Evolutionary conservation across 2,888 invertebrate species (phyloP).

Genomic region (Smittia aterrima): DNA sequence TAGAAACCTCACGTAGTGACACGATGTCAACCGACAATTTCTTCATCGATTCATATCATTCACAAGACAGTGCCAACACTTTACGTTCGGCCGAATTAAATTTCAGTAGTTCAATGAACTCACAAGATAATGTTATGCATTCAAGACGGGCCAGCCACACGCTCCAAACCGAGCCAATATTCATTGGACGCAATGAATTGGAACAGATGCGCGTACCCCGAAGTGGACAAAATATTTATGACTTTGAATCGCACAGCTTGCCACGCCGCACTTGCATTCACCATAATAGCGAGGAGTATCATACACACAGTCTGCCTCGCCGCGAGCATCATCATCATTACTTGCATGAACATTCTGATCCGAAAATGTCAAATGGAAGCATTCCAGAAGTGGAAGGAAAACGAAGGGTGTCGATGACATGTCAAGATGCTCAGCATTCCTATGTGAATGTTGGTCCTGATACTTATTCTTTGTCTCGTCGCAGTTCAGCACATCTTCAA

Average conservation of each 20-base stretch:
- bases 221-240: constrained; percentile 44
- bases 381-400: constrained; percentile 17
- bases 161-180: constrained; percentile 33
- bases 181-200: constrained; percentile 39
- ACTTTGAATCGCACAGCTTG: constrained; percentile 53
- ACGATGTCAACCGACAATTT: constrained; percentile 44
- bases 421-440: constrained; percentile 43
- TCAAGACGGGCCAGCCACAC: constrained; percentile 31
- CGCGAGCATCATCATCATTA: constrained; percentile 48
- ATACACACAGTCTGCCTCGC: constrained; percentile 52
- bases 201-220: constrained; percentile 31
- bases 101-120: constrained; percentile 29
- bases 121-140: constrained; percentile 30
- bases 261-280: constrained; percentile 52
- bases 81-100: constrained; percentile 45
- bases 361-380: constrained; percentile 10
- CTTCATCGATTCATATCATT: constrained; percentile 45
- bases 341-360: constrained; percentile 29
- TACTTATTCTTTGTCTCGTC: constrained; percentile 32
- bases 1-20: constrained; percentile 43
- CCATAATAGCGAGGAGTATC: constrained; percentile 50
- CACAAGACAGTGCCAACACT: constrained; percentile 45
- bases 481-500: constrained; percentile 36
- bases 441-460: constrained; percentile 42
- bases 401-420: constrained; percentile 21